Evolutionary conservation across 30 jellyfish, hydroid and myxozoan genomes (phyloP).

Genomic region (Cassiopea xamachana): DNA sequence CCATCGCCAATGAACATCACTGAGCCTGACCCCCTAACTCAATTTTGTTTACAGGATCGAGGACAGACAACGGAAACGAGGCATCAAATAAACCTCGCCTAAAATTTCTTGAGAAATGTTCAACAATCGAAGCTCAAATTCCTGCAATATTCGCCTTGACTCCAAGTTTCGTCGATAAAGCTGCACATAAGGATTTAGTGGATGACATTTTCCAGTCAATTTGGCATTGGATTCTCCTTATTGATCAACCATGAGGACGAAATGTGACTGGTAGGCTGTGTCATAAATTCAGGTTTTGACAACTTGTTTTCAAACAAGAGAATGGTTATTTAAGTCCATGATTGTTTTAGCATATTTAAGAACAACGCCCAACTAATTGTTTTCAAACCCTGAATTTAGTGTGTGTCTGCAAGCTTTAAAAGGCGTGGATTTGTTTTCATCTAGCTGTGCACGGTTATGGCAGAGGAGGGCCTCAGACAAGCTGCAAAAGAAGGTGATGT

Average conservation of each 20-base stretch:
- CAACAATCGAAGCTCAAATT: neutral
- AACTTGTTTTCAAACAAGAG: neutral
- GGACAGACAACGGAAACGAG: neutral
- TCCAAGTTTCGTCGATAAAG: neutral
- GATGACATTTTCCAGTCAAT: neutral
- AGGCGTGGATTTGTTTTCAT: conserved; percentile 28
- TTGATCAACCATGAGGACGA: neutral
- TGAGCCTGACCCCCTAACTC: neutral
- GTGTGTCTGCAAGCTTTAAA: conserved; percentile 1
- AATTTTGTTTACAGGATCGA: no score
- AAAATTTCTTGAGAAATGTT: neutral
- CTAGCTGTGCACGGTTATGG: conserved; percentile 60
- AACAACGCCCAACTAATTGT: conserved; percentile 72
- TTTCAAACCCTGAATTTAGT: conserved; percentile 14
- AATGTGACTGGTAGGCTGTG: neutral
- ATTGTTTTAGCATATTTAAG: neutral
- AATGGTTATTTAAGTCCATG: neutral
- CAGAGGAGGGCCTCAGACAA: conserved; percentile 64
- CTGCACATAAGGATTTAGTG: neutral
- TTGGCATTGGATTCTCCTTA: neutral
- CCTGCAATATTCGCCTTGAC: neutral
- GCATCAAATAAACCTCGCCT: neutral
- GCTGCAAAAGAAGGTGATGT: conserved; percentile 82
- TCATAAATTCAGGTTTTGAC: neutral
- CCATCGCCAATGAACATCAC: neutral